Base-by-base conservation (phyloP, 2,797 vertebrate genomes). In the Pangasius krempfi region DNA sequence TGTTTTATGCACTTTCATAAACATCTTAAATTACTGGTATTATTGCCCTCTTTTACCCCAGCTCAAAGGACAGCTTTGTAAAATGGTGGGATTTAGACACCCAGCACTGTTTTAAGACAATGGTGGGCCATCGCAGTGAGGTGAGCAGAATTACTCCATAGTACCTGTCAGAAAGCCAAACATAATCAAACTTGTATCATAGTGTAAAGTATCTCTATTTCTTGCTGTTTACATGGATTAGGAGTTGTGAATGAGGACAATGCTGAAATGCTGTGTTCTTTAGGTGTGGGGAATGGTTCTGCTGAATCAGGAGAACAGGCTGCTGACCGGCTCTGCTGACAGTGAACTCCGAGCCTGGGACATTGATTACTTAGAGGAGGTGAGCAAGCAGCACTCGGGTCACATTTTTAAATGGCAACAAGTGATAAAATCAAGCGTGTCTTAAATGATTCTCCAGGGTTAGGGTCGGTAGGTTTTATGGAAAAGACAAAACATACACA, bases 61-160 rank as follows among this genome's bases (percentile, higher is more conserved):
- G 99, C 80, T 97, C 97, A 50, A 99, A 99, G 92, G 99, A 99
- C 94, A 97, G 96, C 0, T 92, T 98, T 93, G 97, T 99, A 91
- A 99, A 99, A 93, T 99, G 98, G 98, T 99, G 99, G 99, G 98
- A 99, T 89, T 93, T 99, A 92, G 98, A 98, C 90, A 99, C 97
- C 0, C 99, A 99, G 91, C 99, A 99, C 93, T 99, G 98, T 95
- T 99, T 99, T 93, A 98, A 97, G 95, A 99, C 98, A 33, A 95
- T 99, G 94, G 96, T 98, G 92, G 98, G 98, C 90, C 99, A 99
- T 91, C 97, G 97, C 89, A 97, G 97, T 27, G 98, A 99, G 98
- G 99, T 99, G 93, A 93, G 92, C 6, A 40, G 0, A n/a, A 8
- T 44, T 47, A 22, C 27, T 86, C 10, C 25, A 10, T n/a, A 9